A percentile compares a stretch with the other conserved stretches of the same genome.
Conservation (phyloP, 2,113 vertebrate species). For the Hippocampus comes region DNA sequence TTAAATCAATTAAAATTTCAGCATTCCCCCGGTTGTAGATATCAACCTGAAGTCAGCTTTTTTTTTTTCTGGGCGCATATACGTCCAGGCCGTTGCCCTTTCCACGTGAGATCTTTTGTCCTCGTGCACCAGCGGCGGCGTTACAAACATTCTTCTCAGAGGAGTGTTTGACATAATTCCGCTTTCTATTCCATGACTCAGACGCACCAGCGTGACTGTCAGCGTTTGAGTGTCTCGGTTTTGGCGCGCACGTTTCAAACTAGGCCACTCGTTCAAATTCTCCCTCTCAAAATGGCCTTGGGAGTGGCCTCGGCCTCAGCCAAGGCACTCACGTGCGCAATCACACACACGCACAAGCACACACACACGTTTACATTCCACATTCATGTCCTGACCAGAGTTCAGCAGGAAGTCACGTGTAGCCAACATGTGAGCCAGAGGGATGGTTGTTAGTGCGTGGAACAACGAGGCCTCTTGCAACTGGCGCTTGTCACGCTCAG, state of each 20-base stretch:
- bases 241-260: not conserved
- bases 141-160: not conserved
- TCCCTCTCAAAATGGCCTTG: conserved; percentile 30
- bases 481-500: conserved; percentile 19
- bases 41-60: too few species aligned
- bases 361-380: conserved; percentile 35
- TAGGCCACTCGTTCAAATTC: conserved; percentile 43
- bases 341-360: conserved; percentile 21
- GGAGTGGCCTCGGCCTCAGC: conserved; percentile 43
- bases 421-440: conserved; percentile 39
- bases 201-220: not conserved
- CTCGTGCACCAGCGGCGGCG: not conserved
- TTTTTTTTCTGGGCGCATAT: too few species aligned
- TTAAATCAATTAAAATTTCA: too few species aligned
- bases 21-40: too few species aligned
- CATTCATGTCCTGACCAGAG: conserved; percentile 27
- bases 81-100: not conserved
- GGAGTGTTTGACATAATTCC: not conserved
- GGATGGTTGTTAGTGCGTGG: not conserved
- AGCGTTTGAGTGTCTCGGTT: not conserved
- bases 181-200: not conserved
- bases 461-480: not conserved
- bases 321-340: conserved; percentile 26
- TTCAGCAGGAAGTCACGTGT: conserved; percentile 26
- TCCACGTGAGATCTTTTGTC: not conserved